phyloP scores from a whole-genome alignment of 2,113 vertebrate species.

The Potamarius usumacintae region DNA sequence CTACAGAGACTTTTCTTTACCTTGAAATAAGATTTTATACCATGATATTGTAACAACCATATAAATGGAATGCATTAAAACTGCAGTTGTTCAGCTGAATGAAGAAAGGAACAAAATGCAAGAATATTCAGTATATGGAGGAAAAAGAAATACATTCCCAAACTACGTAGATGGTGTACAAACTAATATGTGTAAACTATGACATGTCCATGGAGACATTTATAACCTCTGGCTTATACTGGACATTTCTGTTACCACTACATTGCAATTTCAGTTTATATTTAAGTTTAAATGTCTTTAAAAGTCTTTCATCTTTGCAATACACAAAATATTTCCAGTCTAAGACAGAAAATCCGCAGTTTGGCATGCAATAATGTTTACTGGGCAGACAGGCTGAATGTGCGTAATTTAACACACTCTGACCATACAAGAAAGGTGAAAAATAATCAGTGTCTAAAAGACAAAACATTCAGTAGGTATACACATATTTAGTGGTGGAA shows the following conservation, averaged over 20 bases:
- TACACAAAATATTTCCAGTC: neutral
- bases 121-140: neutral
- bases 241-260: neutral
- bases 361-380: neutral
- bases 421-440: neutral
- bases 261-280: neutral
- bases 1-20: neutral
- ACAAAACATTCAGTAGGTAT: neutral
- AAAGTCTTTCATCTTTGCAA: neutral
- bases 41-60: neutral
- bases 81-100: neutral
- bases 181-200: neutral
- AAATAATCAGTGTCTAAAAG: neutral
- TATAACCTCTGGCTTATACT: neutral
- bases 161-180: neutral
- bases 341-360: neutral
- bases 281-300: neutral
- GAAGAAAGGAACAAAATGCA: neutral
- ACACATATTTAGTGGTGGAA: neutral
- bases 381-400: neutral
- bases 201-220: neutral
- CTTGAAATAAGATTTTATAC: neutral
- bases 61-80: neutral
- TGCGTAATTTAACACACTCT: slow-evolving; percentile 16
- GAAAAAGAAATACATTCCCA: neutral